phyloP scores from a whole-genome alignment of 2,888 invertebrate genomes.

The Gerosis bhagava region DNA sequence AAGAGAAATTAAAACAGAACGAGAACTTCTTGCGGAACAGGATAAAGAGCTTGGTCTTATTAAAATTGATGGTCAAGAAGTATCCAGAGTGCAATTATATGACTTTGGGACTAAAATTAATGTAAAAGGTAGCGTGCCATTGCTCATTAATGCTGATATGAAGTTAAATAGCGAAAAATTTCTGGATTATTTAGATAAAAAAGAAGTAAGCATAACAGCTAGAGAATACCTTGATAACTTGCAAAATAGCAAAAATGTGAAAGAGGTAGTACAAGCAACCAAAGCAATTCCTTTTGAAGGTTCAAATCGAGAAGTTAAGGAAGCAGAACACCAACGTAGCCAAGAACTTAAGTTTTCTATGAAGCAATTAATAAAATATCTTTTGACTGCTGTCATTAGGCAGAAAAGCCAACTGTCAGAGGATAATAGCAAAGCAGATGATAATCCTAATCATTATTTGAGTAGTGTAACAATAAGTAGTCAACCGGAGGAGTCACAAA shows the following conservation, averaged over 20 bases:
- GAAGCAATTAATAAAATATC: too few relatives aligned
- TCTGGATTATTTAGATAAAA: not conserved
- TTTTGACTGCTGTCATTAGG: too few relatives aligned
- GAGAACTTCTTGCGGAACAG: not conserved
- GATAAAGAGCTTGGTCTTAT: slow-evolving; percentile 1
- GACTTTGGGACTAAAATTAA: not conserved
- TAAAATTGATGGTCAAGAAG: not conserved
- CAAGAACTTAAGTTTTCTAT: too few relatives aligned
- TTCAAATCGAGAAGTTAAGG: not conserved
- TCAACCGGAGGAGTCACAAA: too few relatives aligned
- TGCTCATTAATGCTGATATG: not conserved
- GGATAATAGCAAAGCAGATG: too few relatives aligned
- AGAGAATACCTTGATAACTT: not conserved
- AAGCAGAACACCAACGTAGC: too few relatives aligned
- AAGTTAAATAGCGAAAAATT: not conserved
- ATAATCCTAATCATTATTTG: too few relatives aligned
- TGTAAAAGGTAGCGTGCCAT: not conserved
- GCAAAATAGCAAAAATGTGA: not conserved
- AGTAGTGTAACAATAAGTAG: too few relatives aligned
- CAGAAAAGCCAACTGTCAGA: too few relatives aligned
- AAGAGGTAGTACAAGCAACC: not conserved
- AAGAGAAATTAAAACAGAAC: not conserved
- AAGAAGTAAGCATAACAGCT: not conserved
- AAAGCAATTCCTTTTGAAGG: not conserved
- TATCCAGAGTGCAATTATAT: not conserved